phyloP scores from a whole-genome alignment of 2,888 invertebrate genomes.

The Timema cristinae region DNA sequence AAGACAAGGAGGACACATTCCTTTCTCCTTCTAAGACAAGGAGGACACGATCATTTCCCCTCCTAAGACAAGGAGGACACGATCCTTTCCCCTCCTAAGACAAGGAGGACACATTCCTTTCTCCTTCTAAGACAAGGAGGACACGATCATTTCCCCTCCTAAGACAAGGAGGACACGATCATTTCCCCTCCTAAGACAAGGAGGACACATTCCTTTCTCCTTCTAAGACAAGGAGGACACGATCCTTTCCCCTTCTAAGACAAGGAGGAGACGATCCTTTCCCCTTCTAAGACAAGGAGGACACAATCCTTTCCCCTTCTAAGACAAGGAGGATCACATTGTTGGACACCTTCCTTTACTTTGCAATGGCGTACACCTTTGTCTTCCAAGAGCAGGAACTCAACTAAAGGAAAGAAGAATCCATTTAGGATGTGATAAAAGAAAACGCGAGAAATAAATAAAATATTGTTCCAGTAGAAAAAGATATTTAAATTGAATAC shows the following conservation, averaged over 20 bases:
- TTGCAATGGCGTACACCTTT: too few relatives aligned
- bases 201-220: too few relatives aligned
- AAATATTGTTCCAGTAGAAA: too few relatives aligned
- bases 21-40: too few relatives aligned
- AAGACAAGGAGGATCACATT: neutral
- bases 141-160: neutral
- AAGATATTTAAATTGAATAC: too few relatives aligned
- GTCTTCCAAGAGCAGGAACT: too few relatives aligned
- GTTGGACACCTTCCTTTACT: too few relatives aligned
- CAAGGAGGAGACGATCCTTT: neutral
- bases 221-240: too few relatives aligned
- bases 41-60: neutral
- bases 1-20: neutral
- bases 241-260: neutral
- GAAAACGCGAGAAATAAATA: too few relatives aligned
- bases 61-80: neutral
- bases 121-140: too few relatives aligned
- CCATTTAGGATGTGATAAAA: too few relatives aligned
- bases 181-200: neutral
- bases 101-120: neutral
- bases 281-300: neutral
- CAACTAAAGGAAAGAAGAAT: too few relatives aligned
- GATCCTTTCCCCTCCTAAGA: neutral
- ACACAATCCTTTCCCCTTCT: neutral
- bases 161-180: neutral